Evolutionary conservation across 1,140 invertebrate species (phyloP).

Genomic region (Lanistes nyassanus): DNA sequence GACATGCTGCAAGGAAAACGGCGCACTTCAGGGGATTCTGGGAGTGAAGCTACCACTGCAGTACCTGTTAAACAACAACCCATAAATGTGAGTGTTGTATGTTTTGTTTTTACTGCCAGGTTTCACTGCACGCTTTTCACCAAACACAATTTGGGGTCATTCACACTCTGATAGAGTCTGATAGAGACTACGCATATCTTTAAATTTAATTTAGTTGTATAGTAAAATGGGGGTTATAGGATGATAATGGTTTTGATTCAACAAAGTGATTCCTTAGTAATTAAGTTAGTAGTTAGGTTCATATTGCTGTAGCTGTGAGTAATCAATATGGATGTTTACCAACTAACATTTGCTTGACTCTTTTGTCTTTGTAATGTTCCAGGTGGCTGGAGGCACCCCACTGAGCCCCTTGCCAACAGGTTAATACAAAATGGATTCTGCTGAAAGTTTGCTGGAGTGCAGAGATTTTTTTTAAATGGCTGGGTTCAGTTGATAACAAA

Average conservation of each 20-base stretch:
- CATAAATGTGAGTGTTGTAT: neutral
- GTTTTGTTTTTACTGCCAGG: no score
- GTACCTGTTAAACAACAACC: neutral
- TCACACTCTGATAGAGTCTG: no score
- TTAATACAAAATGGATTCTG: neutral
- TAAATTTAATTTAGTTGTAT: neutral
- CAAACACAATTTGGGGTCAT: no score
- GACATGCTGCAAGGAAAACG: slow-evolving; percentile 26
- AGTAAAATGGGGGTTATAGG: no score
- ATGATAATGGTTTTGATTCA: neutral
- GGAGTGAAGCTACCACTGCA: neutral
- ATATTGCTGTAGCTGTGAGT: no score
- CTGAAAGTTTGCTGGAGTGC: neutral
- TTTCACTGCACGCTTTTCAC: no score
- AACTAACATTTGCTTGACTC: neutral
- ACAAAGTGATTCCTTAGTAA: no score
- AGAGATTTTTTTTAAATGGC: neutral
- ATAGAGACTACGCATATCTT: neutral
- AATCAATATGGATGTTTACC: neutral
- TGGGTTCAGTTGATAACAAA: no score
- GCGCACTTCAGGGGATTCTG: slow-evolving; percentile 10
- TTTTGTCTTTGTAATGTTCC: neutral
- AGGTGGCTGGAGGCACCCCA: neutral
- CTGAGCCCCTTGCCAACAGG: neutral
- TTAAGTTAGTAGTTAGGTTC: no score